Conservation (phyloP, 2,888 invertebrate species). For the Dynastes grantii region DNA sequence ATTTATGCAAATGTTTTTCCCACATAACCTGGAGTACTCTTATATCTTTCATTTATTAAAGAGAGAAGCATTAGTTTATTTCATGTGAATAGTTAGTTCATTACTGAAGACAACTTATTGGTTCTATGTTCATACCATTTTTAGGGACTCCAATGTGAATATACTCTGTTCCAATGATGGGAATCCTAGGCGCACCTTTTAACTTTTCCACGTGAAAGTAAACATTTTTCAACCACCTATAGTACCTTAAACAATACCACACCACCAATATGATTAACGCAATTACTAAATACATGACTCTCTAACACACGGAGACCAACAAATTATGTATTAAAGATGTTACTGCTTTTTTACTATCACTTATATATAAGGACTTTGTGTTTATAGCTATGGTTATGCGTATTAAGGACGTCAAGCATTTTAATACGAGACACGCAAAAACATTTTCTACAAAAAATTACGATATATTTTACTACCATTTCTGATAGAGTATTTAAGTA, state of each 20-base stretch:
- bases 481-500: too few relatives aligned
- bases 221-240: neutral
- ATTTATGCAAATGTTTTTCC: too few relatives aligned
- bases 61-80: too few relatives aligned
- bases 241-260: slow-evolving; percentile 32
- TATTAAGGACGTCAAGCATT: neutral
- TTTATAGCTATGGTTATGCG: neutral
- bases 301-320: neutral
- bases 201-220: neutral
- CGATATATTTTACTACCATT: too few relatives aligned
- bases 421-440: neutral
- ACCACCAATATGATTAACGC: neutral
- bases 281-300: neutral
- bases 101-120: neutral
- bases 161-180: neutral
- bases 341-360: neutral
- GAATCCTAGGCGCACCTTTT: neutral
- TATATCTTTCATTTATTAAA: too few relatives aligned
- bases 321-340: neutral
- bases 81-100: neutral
- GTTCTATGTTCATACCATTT: neutral
- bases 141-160: neutral
- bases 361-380: neutral
- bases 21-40: too few relatives aligned
- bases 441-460: neutral